Percentiles rank a stretch among this genome's conserved stretches.
phyloP scores from a whole-genome alignment of 2,797 vertebrate species.

The Enteromius trimaculatus region DNA sequence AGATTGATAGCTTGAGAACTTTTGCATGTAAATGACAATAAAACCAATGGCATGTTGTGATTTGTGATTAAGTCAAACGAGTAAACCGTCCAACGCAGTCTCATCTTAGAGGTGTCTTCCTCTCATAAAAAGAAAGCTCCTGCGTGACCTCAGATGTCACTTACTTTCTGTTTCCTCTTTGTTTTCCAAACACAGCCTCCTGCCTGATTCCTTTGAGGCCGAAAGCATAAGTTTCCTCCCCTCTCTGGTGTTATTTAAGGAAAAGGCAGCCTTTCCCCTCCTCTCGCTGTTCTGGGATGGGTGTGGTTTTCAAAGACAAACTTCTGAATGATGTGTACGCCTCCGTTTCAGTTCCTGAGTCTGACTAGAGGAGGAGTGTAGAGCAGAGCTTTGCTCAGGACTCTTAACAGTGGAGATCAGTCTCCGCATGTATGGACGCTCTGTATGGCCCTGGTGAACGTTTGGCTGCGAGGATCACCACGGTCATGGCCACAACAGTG shows the following conservation, averaged over 20 bases:
- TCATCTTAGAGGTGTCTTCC: constrained; percentile 44
- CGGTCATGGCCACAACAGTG: constrained; percentile 12
- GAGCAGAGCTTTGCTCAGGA: constrained; percentile 50
- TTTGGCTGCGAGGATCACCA: constrained; percentile 46
- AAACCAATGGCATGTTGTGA: background rate
- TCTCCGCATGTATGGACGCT: constrained; percentile 34
- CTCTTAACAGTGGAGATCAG: constrained; percentile 46
- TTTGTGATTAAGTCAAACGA: constrained; percentile 15
- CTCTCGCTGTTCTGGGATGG: constrained; percentile 69
- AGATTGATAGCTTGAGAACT: constrained; percentile 6
- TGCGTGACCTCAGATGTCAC: constrained; percentile 48
- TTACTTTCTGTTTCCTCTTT: constrained; percentile 57
- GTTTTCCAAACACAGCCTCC: constrained; percentile 67
- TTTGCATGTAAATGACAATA: constrained; percentile 28
- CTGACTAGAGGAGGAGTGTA: constrained; percentile 77
- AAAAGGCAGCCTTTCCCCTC: constrained; percentile 76
- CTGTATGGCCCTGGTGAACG: constrained; percentile 11
- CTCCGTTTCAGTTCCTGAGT: constrained; percentile 77
- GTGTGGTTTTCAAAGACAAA: constrained; percentile 81
- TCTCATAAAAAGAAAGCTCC: constrained; percentile 74
- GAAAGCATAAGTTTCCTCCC: constrained; percentile 76
- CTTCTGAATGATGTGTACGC: constrained; percentile 81
- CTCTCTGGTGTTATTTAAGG: constrained; percentile 79
- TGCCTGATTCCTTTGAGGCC: constrained; percentile 70
- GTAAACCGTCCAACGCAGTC: constrained; percentile 21